These are phyloP conservation scores for Musca vetustissima DNA, from an alignment of 1,140 invertebrate species.

Conservation along the genomic window DNA sequence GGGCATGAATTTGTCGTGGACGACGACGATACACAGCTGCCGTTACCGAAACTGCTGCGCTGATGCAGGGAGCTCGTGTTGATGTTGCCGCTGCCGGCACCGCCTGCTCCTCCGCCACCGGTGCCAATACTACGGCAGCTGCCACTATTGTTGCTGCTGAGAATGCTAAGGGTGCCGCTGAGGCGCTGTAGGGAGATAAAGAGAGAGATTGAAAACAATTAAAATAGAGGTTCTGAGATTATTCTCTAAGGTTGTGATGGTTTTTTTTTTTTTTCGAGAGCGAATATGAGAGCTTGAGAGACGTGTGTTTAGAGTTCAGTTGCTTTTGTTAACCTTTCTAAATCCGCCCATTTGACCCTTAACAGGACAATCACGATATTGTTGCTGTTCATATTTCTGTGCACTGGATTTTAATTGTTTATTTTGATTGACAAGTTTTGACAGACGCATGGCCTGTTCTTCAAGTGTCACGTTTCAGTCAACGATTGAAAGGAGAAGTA, in stretches of 20 bases:
- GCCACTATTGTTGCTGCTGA: slow-evolving; percentile 34
- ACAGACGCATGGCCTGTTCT: slow-evolving; percentile 45
- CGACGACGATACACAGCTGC: slow-evolving; percentile 27
- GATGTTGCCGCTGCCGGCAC: neutral
- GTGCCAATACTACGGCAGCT: slow-evolving; percentile 27
- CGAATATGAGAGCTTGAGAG: too few species aligned
- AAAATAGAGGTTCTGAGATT: neutral
- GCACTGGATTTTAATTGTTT: slow-evolving; percentile 43
- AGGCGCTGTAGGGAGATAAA: slow-evolving; percentile 34
- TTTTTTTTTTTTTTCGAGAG: too few species aligned
- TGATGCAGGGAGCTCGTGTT: slow-evolving; percentile 10
- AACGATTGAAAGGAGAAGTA: too few species aligned
- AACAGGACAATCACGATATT: slow-evolving; percentile 25
- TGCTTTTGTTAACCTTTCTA: slow-evolving; percentile 5
- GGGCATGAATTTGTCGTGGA: slow-evolving; percentile 36
- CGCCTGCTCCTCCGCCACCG: slow-evolving; percentile 8
- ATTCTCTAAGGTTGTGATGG: neutral
- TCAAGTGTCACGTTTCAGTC: neutral
- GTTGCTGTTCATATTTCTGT: slow-evolving; percentile 39
- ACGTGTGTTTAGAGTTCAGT: too few species aligned
- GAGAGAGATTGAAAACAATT: neutral
- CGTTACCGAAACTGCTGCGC: slow-evolving; percentile 28
- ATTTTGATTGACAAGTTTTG: slow-evolving; percentile 41
- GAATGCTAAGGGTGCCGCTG: slow-evolving; percentile 31
- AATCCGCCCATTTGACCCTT: slow-evolving; percentile 35